Conservation (phyloP, 2,888 invertebrate genomes). For the Galerucella calmariensis region DNA sequence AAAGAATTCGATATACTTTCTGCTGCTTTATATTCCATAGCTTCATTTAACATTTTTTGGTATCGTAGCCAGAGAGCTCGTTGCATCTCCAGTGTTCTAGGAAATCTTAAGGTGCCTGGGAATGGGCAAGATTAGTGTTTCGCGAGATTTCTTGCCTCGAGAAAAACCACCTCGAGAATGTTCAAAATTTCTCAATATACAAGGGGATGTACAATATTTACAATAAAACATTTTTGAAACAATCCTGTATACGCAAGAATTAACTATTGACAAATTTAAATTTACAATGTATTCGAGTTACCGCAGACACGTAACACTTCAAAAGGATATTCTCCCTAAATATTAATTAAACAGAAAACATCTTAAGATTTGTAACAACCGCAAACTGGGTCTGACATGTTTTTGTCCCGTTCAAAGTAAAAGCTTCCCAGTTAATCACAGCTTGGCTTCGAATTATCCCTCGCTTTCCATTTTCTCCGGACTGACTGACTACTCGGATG, state of each 20-base stretch:
- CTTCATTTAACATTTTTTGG: too few relatives aligned
- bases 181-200: too few relatives aligned
- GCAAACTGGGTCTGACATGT: constrained; percentile 32
- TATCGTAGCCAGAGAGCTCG: too few relatives aligned
- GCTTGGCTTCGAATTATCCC: constrained; percentile 41
- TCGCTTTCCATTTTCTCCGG: constrained; percentile 25
- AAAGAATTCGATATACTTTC: too few relatives aligned
- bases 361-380: constrained; percentile 25
- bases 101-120: too few relatives aligned
- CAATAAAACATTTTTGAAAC: neutral
- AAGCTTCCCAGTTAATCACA: constrained; percentile 33
- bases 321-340: neutral
- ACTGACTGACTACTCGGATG: constrained; percentile 40
- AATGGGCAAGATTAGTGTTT: too few relatives aligned
- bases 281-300: neutral
- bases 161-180: too few relatives aligned
- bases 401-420: constrained; percentile 28
- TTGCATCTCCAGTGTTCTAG: too few relatives aligned
- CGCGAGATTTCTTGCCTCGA: too few relatives aligned
- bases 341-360: constrained; percentile 15
- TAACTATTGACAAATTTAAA: neutral
- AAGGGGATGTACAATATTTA: too few relatives aligned
- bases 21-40: too few relatives aligned
- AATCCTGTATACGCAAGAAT: neutral
- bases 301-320: neutral